Evolutionary conservation across 2,113 vertebrate species (phyloP).

Genomic region (Gorsachius goisagi): DNA sequence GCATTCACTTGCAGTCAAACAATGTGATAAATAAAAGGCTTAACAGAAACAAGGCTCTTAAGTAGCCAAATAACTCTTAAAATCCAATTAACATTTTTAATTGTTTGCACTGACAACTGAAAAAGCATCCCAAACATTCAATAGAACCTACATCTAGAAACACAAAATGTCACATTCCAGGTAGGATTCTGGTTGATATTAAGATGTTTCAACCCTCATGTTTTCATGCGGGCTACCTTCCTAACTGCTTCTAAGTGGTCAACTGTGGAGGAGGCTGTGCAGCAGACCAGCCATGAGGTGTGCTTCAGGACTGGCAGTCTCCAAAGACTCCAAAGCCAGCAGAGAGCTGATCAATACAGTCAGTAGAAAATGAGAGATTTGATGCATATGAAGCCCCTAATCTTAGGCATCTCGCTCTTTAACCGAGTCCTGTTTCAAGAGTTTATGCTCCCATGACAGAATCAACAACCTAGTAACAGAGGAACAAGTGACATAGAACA

Average conservation of each 20-base stretch:
- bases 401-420: neutral
- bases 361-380: neutral
- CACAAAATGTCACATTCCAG: neutral
- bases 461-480: neutral
- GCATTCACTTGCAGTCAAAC: neutral
- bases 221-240: neutral
- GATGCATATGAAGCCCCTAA: neutral
- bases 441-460: neutral
- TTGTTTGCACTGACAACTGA: neutral
- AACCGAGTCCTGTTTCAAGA: neutral
- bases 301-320: neutral
- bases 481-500: neutral
- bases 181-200: neutral
- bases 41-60: neutral
- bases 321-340: neutral
- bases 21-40: neutral
- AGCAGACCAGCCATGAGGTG: fast-evolving
- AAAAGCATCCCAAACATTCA: neutral
- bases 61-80: neutral
- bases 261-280: neutral
- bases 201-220: neutral
- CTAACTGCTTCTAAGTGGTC: neutral
- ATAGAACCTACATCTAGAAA: neutral
- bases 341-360: neutral
- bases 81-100: neutral